Evolutionary conservation across 2,888 invertebrate species (phyloP).

Genomic region (Ferrisia virgata): DNA sequence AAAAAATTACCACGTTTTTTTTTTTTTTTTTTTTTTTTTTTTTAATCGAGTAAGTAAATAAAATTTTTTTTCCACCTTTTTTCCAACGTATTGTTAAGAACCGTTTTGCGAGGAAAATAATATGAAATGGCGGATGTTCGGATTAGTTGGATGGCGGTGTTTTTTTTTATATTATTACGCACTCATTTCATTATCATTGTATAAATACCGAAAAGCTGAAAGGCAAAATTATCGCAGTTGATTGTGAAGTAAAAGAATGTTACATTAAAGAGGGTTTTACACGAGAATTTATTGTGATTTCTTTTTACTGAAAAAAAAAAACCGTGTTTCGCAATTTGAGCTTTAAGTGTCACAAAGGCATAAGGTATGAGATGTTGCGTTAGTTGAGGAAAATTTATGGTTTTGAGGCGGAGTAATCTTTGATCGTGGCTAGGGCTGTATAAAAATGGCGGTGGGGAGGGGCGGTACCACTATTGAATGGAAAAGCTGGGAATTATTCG

Average conservation of each 20-base stretch:
- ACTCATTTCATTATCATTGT: not conserved
- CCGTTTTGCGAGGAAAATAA: not conserved
- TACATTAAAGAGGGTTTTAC: not conserved
- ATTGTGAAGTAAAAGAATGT: not conserved
- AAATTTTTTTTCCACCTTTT: not conserved
- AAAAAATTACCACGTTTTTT: no score
- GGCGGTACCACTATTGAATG: no score
- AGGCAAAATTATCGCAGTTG: not conserved
- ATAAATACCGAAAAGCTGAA: not conserved
- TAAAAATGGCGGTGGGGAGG: no score
- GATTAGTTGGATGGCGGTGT: not conserved
- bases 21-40: no score
- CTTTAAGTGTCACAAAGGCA: no score
- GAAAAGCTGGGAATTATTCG: no score
- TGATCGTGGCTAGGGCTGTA: no score
- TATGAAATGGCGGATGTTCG: not conserved
- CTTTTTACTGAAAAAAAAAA: no score
- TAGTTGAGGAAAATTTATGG: no score
- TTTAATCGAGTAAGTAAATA: not conserved
- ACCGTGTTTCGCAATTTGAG: no score
- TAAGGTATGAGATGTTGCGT: no score
- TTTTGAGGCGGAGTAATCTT: no score
- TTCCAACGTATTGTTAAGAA: not conserved
- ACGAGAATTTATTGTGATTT: not conserved
- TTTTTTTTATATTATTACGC: not conserved